Evolutionary conservation across 2,113 vertebrate genomes (phyloP), one percentile per base, ranked within the genome.

Genomic region (Rhombomys opimus): DNA sequence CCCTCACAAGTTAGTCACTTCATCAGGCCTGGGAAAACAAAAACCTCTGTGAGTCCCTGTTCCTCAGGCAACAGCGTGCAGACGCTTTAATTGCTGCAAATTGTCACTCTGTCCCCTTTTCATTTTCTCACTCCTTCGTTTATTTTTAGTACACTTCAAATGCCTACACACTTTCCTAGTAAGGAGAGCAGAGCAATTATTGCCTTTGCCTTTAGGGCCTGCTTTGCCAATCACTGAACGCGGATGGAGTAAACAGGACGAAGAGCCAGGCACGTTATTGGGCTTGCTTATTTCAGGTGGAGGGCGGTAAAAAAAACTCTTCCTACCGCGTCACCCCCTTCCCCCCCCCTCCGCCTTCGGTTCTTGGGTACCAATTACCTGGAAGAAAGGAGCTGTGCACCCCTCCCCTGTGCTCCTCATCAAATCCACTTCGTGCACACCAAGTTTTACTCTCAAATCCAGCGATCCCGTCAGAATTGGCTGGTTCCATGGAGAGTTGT

Each of bases 131-230:
- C 94, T 95, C 97, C 97, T 95, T 38, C 89, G 97, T 98, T 98
- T 99, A 98, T 98, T 98, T 98, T 98, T 98, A 98, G 98, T 85
- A 92, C 96, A 65, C 98, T 98, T 97, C 97, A 97, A 89, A 98
- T 98, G 98, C 98, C 98, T 98, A 96, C 98, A 98, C 98, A 96
- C 98, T 98, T 98, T 98, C 97, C 98, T 97, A 92, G 97, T 89
- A 96, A 98, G 96, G 98, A 98, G 97, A 96, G 96, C 93, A 93
- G 93, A 94, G 94, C 95, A 98, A 98, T 98, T 98, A 98, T 98
- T 98, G 97, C 96, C 98, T 98, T 95, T 98, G 97, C 98, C 98
- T 98, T 98, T 94, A 96, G 98, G 98, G 98, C 98, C 97, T 97
- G 96, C 97, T 98, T 98, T 98, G 98, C 93, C 96, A 97, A 98